Evolutionary conservation across 2,113 vertebrate species (phyloP), one percentile per base, ranked within the genome.

Genomic region (Sakesphorus luctuosus): DNA sequence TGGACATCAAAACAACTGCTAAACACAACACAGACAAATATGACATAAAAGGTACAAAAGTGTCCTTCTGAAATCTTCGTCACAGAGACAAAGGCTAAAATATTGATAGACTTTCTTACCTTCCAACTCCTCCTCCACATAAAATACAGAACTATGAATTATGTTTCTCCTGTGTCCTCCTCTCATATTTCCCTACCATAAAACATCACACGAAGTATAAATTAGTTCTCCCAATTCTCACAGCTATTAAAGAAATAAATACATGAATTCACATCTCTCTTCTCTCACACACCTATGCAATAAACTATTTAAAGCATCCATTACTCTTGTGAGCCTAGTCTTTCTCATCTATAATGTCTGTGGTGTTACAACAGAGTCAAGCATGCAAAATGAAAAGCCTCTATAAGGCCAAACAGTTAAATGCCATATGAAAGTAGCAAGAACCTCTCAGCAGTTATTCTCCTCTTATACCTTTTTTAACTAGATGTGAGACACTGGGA

Each of bases 181-280:
- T 88, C 33, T 79, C 38, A 20, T 15, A 72, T 59, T 49, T 87
- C 33, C 35, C 17, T 69, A 18, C 53, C 71, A 76, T 68, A 85
- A 94, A 94, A 76, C 73, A 82, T 19, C 40, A 73, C 6, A 18
- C 38, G 56, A 88, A 75, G 11, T 31, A 58, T 83, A 88, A 80
- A 92, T 76, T 88, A 88, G 40, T 83, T 88, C 9, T 61, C 49
- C 26, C 44, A 76, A 56, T 83, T 59, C 56, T 75, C 66, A 94
- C 7, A 63, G 56, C 52, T 90, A 87, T 82, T 88, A 72, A 94
- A 93, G 79, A 90, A 82, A 74, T 77, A 94, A 75, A 83, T 73
- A 79, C 8, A 40, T 33, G 7, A 68, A 78, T 90, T 85, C 44
- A 59, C 49, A 74, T 59, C 25, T 86, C 33, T 67, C 31, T 91